A percentile compares a stretch with the other conserved stretches of the same genome.
These are phyloP conservation scores for Coregonus suidteri DNA, from an alignment of 2,797 vertebrate species.

Conservation along the genomic window DNA sequence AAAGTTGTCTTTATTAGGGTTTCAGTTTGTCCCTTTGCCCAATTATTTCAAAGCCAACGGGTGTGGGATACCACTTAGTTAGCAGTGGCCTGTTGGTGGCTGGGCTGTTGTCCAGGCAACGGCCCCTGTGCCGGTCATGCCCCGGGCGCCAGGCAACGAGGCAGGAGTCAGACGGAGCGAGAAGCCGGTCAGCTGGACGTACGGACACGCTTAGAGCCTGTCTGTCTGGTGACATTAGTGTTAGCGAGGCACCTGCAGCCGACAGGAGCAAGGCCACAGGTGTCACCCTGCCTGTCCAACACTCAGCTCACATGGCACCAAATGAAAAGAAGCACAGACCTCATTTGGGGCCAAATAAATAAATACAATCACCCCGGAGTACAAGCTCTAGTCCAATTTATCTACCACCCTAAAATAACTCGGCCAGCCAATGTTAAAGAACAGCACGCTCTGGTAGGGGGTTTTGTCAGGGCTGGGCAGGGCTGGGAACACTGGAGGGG, in stretches of 20 bases:
- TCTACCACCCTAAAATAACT: neutral
- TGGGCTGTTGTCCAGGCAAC: neutral
- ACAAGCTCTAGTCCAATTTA: slow-evolving; percentile 26
- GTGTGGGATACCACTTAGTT: slow-evolving; percentile 80
- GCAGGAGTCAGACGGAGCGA: slow-evolving; percentile 63
- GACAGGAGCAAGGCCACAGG: slow-evolving; percentile 83
- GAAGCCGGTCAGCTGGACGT: slow-evolving; percentile 69
- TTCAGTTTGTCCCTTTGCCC: slow-evolving; percentile 50
- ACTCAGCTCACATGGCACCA: slow-evolving; percentile 49
- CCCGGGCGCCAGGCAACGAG: slow-evolving; percentile 78
- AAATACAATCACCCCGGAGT: slow-evolving; percentile 11
- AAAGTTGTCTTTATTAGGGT: neutral
- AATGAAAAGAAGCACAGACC: slow-evolving; percentile 32
- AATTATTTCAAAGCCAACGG: slow-evolving; percentile 78
- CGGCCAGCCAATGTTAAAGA: neutral
- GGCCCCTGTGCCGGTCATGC: slow-evolving; percentile 70
- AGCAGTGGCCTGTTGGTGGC: slow-evolving; percentile 60
- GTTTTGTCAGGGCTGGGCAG: slow-evolving; percentile 24
- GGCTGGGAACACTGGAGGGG: slow-evolving; percentile 80
- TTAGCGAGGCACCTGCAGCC: slow-evolving; percentile 85
- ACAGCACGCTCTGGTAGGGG: slow-evolving; percentile 24
- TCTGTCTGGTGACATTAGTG: slow-evolving; percentile 87
- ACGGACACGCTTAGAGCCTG: slow-evolving; percentile 82
- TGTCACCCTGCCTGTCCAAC: slow-evolving; percentile 74
- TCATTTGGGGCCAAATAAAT: slow-evolving; percentile 29